Percentiles rank a stretch among this genome's conserved stretches.
phyloP scores from a whole-genome alignment of 2,888 invertebrate species.

The Trichopria drosophilae region DNA sequence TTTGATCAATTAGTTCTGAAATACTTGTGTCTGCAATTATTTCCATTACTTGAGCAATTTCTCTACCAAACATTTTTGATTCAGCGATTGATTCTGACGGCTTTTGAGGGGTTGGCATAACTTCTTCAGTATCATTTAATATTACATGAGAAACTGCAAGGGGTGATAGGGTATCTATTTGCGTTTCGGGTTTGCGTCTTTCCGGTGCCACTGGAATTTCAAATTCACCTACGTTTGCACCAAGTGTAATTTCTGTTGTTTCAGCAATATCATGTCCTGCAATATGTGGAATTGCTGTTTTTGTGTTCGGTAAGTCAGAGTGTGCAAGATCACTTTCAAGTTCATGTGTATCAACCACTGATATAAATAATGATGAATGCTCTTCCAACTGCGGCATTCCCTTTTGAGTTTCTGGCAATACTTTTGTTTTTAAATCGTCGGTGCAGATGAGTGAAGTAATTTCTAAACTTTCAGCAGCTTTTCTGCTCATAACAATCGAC shows the following conservation, averaged over 20 bases:
- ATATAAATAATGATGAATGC: constrained; percentile 36
- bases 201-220: constrained; percentile 29
- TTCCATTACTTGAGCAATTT: constrained; percentile 53
- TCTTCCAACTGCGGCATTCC: constrained; percentile 41
- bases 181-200: constrained; percentile 27
- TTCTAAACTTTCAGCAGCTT: constrained; percentile 55
- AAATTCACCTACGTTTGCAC: constrained; percentile 39
- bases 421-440: constrained; percentile 41
- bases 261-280: constrained; percentile 47
- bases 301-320: constrained; percentile 28
- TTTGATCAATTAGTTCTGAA: constrained; percentile 42
- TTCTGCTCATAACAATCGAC: constrained; percentile 46
- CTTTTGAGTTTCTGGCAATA: constrained; percentile 36
- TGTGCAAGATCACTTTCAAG: constrained; percentile 33
- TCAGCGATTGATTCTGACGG: constrained; percentile 34
- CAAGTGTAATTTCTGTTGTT: constrained; percentile 37
- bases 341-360: constrained; percentile 39
- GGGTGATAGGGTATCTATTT: constrained; percentile 34
- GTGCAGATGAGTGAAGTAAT: too few relatives aligned
- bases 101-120: constrained; percentile 26
- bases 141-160: constrained; percentile 42
- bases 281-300: constrained; percentile 42
- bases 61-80: constrained; percentile 42
- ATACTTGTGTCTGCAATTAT: constrained; percentile 36
- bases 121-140: constrained; percentile 37